These are phyloP conservation scores for Beaufortia kweichowensis DNA, from an alignment of 2,113 vertebrate species.

Conservation along the genomic window DNA sequence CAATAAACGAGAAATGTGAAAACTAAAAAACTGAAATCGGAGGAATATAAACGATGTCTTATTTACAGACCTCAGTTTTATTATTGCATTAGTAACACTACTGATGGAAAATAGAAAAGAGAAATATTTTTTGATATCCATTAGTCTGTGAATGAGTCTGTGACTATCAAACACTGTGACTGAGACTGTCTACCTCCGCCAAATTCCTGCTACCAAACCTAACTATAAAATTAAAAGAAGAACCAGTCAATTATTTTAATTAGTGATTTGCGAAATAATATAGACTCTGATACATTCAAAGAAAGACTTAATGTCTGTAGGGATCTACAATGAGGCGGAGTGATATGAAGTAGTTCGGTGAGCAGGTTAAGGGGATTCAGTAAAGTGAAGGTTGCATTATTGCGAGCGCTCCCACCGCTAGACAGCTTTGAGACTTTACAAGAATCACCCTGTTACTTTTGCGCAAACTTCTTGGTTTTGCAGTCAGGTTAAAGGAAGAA, in stretches of 20 bases:
- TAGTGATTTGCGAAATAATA: not conserved
- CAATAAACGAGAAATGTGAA: not conserved
- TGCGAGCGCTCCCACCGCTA: conserved; percentile 65
- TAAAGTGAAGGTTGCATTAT: conserved; percentile 67
- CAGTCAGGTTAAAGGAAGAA: conserved; percentile 50
- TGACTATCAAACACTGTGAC: too few relatives aligned
- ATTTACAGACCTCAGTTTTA: not conserved
- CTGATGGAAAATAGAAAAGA: not conserved
- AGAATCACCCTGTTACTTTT: conserved; percentile 33
- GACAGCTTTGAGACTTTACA: conserved; percentile 57
- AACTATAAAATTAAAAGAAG: not conserved
- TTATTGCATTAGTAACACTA: too few relatives aligned
- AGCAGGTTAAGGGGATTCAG: conserved; percentile 70
- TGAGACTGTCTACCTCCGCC: conserved; percentile 2
- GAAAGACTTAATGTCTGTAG: not conserved
- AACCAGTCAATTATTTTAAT: not conserved
- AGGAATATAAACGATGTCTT: not conserved
- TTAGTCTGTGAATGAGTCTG: not conserved
- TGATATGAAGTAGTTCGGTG: conserved; percentile 66
- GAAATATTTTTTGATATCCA: not conserved
- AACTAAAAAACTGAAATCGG: too few relatives aligned
- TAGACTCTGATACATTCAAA: not conserved
- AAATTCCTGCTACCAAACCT: not conserved
- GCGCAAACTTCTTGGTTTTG: conserved; percentile 26
- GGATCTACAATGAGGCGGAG: conserved; percentile 49